Base-by-base conservation (phyloP, 2,113 vertebrate genomes). In the Solea solea region DNA sequence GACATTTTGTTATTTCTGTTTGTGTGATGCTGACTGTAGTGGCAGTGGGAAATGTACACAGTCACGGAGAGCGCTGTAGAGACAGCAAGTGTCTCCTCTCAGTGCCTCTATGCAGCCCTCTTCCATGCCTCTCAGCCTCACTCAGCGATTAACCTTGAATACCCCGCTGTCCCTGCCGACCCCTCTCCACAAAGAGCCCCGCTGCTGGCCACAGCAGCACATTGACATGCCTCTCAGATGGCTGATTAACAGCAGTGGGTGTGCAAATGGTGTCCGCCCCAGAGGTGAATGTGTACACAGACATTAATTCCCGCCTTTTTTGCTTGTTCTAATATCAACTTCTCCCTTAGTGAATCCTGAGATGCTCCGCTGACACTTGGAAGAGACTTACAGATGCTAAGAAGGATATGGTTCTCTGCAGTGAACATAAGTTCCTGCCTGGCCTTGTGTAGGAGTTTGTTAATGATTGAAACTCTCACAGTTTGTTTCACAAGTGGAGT, bases 121-220 rank as follows among this genome's bases (percentile, higher is more conserved):
- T 87, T 88, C 83, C 78, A 87, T 86, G 87, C 88, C 90, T 91
- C 90, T 91, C 89, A 86, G 86, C 81, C 87, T 78, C 85, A 81
- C 90, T 86, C 59, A 73, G 78, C 82, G 88, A 93, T 94, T 93
- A 94, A 93, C 92, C 92, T 89, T 16, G 70, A 68, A 76, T 64
- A 79, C 74, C 69, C 66, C 14, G 14, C 54, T 75, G 68, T 85
- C 87, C 83, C 85, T 49, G 53, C 57, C 72, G 86, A 86, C 76
- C 84, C 83, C 64, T 76, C 74, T 84, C 79, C 76, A 81, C 75
- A 65, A 64, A 66, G 49, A 87, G 74, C 34, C 58, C 49, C 2
- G n/a, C 66, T 63, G 39, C 66, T 59, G 59, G 71, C 81, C 72
- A 55, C 71, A 67, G 81, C 76, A 76, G 73, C 60, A 16, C 81